A percentile compares a stretch with the other conserved stretches of the same genome.
Evolutionary conservation across 1,140 invertebrate species (phyloP).

Genomic region (Heterodera carotae): DNA sequence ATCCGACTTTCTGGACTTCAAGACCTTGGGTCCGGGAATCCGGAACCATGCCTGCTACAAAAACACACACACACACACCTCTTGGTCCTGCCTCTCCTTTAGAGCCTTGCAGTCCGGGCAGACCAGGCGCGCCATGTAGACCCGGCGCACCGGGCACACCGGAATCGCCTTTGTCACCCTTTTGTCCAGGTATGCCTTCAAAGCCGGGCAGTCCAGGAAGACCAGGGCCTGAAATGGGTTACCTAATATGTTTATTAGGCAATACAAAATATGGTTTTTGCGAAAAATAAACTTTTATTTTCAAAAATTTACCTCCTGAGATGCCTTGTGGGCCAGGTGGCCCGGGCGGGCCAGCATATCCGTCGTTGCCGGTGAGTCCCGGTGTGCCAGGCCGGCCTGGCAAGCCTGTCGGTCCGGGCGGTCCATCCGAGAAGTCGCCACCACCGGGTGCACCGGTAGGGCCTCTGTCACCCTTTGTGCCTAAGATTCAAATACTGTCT

Average conservation of each 20-base stretch:
- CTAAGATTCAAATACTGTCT: not conserved
- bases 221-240: slow-evolving; percentile 41
- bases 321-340: slow-evolving; percentile 60
- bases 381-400: slow-evolving; percentile 55
- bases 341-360: slow-evolving; percentile 55
- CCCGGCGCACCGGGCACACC: slow-evolving; percentile 57
- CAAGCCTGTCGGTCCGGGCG: slow-evolving; percentile 61
- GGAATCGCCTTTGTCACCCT: slow-evolving; percentile 58
- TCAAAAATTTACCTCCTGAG: slow-evolving; percentile 31
- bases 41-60: too few relatives aligned
- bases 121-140: slow-evolving; percentile 54
- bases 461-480: slow-evolving; percentile 50
- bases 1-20: too few relatives aligned
- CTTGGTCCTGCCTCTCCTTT: slow-evolving; percentile 58
- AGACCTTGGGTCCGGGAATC: too few relatives aligned
- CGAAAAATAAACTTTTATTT: not conserved
- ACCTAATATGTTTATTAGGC: too few relatives aligned
- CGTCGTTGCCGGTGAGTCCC: slow-evolving; percentile 55
- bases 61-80: too few relatives aligned
- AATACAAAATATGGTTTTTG: too few relatives aligned
- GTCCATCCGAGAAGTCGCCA: slow-evolving; percentile 62
- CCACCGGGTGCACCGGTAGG: slow-evolving; percentile 64
- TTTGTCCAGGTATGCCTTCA: slow-evolving; percentile 59
- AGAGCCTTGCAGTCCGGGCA: slow-evolving; percentile 52
- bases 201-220: slow-evolving; percentile 57